phyloP scores from a whole-genome alignment of 2,797 vertebrate genomes.

The Microctenopoma stevenorrisi region DNA sequence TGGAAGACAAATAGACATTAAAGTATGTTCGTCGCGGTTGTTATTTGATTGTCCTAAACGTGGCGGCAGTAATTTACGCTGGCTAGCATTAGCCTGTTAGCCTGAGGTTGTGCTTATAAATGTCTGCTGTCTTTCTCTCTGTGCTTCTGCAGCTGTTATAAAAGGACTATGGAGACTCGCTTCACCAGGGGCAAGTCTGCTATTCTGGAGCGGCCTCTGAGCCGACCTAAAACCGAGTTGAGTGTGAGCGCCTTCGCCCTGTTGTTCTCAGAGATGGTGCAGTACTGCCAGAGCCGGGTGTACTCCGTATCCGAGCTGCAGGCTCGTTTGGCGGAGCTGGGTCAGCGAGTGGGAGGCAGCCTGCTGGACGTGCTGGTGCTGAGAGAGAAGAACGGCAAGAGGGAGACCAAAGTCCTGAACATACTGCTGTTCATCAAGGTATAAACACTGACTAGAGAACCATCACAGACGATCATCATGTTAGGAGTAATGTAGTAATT shows the following conservation, averaged over 20 bases:
- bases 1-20: neutral
- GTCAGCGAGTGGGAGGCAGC: conserved; percentile 86
- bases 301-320: conserved; percentile 92
- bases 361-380: conserved; percentile 89
- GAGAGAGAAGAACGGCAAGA: conserved; percentile 85
- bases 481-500: too few species aligned
- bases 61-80: neutral
- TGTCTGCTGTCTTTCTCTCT: neutral
- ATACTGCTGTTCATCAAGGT: conserved; percentile 91
- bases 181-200: conserved; percentile 89
- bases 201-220: conserved; percentile 86
- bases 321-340: conserved; percentile 85
- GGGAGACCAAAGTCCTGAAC: conserved; percentile 89
- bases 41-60: neutral
- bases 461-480: neutral
- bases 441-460: neutral
- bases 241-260: conserved; percentile 89
- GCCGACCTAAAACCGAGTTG: conserved; percentile 86
- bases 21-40: too few species aligned
- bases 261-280: conserved; percentile 92
- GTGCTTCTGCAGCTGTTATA: neutral
- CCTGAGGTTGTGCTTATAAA: neutral
- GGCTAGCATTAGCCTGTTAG: conserved; percentile 14
- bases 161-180: conserved; percentile 84
- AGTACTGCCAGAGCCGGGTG: conserved; percentile 92